phyloP scores from a whole-genome alignment of 1,140 invertebrate species.

The Nixonia krombeini region DNA sequence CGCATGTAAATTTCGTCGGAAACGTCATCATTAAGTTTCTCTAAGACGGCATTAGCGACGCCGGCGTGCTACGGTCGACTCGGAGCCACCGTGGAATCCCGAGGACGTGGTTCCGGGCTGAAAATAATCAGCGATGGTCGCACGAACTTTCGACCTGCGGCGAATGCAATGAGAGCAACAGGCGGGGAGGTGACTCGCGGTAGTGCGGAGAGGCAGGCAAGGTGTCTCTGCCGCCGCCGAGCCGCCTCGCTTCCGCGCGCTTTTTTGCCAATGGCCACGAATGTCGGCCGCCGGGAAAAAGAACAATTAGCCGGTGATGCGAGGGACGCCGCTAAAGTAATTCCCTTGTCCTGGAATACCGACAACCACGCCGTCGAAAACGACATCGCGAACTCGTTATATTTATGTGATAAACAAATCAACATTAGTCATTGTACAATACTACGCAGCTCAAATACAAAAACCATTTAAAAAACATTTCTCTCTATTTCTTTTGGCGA shows the following conservation, averaged over 20 bases:
- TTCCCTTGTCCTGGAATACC: constrained; percentile 16
- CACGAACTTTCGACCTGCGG: constrained; percentile 67
- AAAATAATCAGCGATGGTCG: constrained; percentile 66
- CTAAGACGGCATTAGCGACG: constrained; percentile 27
- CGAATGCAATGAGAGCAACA: constrained; percentile 64
- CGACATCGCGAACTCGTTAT: too few species aligned
- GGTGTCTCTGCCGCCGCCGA: constrained; percentile 28
- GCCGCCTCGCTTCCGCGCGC: constrained; percentile 1
- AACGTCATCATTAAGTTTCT: constrained; percentile 1
- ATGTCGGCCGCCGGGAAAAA: constrained; percentile 9
- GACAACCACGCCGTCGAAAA: not conserved
- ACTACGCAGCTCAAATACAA: too few species aligned
- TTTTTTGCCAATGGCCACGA: constrained; percentile 14
- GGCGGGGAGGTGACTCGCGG: constrained; percentile 25
- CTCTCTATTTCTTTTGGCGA: too few species aligned
- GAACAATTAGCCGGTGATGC: constrained; percentile 22
- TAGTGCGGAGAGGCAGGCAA: constrained; percentile 25
- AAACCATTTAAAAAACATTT: too few species aligned
- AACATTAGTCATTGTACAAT: too few species aligned
- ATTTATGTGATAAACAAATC: too few species aligned
- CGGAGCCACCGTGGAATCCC: constrained; percentile 46
- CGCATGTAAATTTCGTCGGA: too few species aligned
- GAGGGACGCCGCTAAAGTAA: constrained; percentile 20
- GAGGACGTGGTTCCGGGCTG: constrained; percentile 63
- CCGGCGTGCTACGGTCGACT: too few species aligned